Evolutionary conservation across 2,888 invertebrate genomes (phyloP).

Genomic region (Ophion ellenae): DNA sequence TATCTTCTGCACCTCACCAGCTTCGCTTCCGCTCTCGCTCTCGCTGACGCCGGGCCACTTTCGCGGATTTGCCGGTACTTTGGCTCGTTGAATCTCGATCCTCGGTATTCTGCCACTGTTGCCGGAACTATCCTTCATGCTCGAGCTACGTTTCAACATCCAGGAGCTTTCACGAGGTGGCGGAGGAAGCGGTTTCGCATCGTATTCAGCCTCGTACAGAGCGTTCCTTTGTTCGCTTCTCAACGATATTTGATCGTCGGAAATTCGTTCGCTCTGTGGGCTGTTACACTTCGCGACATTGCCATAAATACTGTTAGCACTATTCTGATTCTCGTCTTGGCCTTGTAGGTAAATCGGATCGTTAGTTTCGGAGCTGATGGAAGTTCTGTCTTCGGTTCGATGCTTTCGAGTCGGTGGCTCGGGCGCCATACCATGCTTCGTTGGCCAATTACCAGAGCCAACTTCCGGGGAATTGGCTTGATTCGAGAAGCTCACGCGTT

Average conservation of each 20-base stretch:
- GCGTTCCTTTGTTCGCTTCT: conserved; percentile 39
- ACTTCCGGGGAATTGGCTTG: conserved; percentile 72
- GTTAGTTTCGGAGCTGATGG: conserved; percentile 65
- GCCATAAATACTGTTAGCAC: conserved; percentile 67
- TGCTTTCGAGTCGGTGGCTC: conserved; percentile 80
- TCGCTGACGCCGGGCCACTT: conserved; percentile 81
- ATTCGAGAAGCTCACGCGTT: conserved; percentile 85
- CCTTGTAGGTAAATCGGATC: conserved; percentile 71
- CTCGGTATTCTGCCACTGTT: conserved; percentile 51
- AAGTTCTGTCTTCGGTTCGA: conserved; percentile 72
- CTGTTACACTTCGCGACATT: conserved; percentile 50
- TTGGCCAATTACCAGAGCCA: conserved; percentile 83
- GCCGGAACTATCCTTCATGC: conserved; percentile 65
- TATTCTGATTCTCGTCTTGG: conserved; percentile 69
- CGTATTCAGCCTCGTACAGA: conserved; percentile 74
- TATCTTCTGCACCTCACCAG: conserved; percentile 89
- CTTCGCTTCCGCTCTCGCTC: conserved; percentile 90
- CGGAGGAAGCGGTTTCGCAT: conserved; percentile 84
- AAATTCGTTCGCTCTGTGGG: conserved; percentile 25
- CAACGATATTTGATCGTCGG: conserved; percentile 19
- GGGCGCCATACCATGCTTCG: conserved; percentile 83
- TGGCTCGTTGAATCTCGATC: conserved; percentile 59
- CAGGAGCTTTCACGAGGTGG: conserved; percentile 72
- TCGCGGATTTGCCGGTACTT: conserved; percentile 66
- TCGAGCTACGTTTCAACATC: conserved; percentile 68